phyloP scores from a whole-genome alignment of 2,113 vertebrate genomes.

The Guaruba guarouba region DNA sequence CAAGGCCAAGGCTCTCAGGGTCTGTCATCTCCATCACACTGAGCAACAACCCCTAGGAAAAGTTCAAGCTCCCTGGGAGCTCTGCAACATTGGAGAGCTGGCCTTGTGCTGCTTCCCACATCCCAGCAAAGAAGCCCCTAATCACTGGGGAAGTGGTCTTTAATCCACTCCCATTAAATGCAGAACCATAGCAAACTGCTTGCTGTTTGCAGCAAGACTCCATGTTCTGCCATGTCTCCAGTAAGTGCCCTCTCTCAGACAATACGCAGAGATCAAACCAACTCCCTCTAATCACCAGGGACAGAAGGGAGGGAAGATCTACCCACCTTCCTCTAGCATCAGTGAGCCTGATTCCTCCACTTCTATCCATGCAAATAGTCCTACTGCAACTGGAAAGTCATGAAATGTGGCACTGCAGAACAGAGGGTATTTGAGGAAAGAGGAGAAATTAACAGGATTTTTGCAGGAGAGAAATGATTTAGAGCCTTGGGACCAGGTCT shows the following conservation, averaged over 20 bases:
- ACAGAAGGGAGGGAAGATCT: constrained; percentile 1
- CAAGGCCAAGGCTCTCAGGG: background rate
- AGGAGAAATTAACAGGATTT: background rate
- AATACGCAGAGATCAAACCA: background rate
- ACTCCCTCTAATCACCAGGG: background rate
- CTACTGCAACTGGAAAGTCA: constrained; percentile 4
- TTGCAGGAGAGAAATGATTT: background rate
- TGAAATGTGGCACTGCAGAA: constrained; percentile 1
- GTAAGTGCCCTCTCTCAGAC: background rate
- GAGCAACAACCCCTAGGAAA: background rate
- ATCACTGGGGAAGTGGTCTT: background rate
- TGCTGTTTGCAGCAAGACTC: background rate
- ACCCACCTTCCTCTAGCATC: constrained; percentile 42
- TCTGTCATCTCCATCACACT: background rate
- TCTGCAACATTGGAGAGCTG: background rate
- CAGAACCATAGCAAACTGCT: background rate
- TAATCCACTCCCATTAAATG: rapidly evolving
- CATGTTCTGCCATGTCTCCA: background rate
- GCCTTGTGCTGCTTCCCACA: background rate
- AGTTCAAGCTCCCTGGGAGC: background rate
- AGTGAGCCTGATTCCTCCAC: constrained; percentile 27
- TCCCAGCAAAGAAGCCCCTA: background rate
- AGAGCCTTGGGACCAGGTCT: background rate
- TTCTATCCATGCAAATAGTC: constrained; percentile 29
- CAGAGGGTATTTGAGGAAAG: constrained; percentile 6